Conservation (phyloP, 2,113 vertebrate genomes). For the Amphiprion ocellaris region DNA sequence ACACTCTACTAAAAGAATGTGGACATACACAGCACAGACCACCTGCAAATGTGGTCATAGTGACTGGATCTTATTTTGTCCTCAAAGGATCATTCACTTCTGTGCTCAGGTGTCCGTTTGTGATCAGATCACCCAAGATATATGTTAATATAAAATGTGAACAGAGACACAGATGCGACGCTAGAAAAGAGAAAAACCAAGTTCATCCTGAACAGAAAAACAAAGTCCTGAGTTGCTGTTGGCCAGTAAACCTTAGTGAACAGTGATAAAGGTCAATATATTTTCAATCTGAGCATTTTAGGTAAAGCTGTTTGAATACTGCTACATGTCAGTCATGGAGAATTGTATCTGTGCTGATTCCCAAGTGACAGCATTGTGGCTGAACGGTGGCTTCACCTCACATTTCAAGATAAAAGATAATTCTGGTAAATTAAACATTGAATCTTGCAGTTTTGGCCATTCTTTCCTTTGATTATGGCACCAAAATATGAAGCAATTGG, state of each 20-base stretch:
- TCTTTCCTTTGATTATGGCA: background rate
- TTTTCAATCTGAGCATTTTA: background rate
- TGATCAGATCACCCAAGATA: too few relatives aligned
- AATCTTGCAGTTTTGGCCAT: background rate
- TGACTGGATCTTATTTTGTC: too few relatives aligned
- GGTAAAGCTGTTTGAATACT: conserved; percentile 2
- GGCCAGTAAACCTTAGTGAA: conserved; percentile 28
- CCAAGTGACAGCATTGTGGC: background rate
- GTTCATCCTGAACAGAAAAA: background rate
- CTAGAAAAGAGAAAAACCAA: conserved; percentile 17
- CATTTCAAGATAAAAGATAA: background rate
- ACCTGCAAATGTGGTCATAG: too few relatives aligned
- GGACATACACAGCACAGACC: too few relatives aligned
- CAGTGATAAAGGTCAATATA: background rate
- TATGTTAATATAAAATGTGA: too few relatives aligned
- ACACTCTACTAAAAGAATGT: too few relatives aligned
- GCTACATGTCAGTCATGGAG: conserved; percentile 7
- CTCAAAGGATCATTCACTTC: too few relatives aligned
- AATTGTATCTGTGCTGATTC: background rate
- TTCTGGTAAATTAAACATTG: background rate
- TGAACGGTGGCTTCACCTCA: background rate
- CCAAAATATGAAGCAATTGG: background rate
- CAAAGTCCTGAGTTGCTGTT: conserved; percentile 54
- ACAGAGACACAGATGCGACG: background rate
- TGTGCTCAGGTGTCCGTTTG: too few relatives aligned